Evolutionary conservation across 2,888 invertebrate species (phyloP), one percentile per base, ranked within the genome.

Genomic region (Adineta ricciae): DNA sequence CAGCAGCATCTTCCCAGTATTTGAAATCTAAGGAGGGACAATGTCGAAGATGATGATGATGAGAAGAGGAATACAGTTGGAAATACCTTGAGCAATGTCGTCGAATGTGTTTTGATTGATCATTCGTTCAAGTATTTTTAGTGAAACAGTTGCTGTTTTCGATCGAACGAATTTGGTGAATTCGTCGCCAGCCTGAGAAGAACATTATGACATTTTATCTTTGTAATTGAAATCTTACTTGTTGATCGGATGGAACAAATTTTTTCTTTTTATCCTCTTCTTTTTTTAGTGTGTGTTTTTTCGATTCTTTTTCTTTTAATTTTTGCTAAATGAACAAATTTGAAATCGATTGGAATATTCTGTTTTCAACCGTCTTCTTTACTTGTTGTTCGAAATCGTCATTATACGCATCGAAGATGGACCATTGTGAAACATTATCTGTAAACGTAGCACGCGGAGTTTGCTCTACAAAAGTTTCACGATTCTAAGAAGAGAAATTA

Each of bases 1-100:
- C 97, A 0, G 96, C 95, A 0, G 95, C 95, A 91, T 97, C 97
- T 89, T 97, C 96, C 94, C 95, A 97, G 90, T 96, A 97, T 87
- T 95, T 94, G 91, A 96, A 97, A 91, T 97, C 97, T 94, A 93
- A 93, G 41, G 19, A 78, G 14, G n/a, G 0, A 73, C 21, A 38
- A 38, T 4, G 0, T 11, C 5, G 5, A 24, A 24, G 0, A 78
- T 21, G 24, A 0, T 8, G 4, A 19, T 41, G 1, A n/a, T n/a
- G n/a, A n/a, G n/a, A n/a, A n/a, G n/a, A n/a, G n/a, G n/a, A n/a
- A n/a, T n/a, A n/a, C n/a, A n/a, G n/a, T n/a, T n/a, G n/a, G n/a
- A 7, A 8, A 78, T n/a, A 78, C 78, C 78, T 41, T 78, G 78
- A n/a, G 93, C 92, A 87, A 97, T 95, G 86, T 96, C 96, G 90